These are phyloP conservation scores for Galerucella pusilla DNA, from an alignment of 2,888 invertebrate species.

Conservation along the genomic window DNA sequence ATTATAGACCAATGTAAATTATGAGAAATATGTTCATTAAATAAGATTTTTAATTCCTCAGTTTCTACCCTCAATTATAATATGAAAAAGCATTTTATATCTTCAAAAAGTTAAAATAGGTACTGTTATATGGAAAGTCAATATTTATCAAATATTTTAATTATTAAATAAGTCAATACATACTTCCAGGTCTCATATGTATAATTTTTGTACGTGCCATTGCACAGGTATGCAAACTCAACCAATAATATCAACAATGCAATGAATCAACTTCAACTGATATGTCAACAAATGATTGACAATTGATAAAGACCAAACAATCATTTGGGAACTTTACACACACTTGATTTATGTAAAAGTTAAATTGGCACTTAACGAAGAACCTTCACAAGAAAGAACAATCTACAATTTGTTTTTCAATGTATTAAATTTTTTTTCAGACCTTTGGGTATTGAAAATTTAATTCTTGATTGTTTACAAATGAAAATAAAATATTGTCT, in stretches of 20 bases:
- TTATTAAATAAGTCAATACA: constrained; percentile 34
- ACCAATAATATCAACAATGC: neutral
- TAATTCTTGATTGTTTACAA: too few species aligned
- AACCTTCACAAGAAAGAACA: too few species aligned
- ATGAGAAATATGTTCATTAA: neutral
- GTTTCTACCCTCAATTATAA: too few species aligned
- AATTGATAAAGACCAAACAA: neutral
- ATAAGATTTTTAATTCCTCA: neutral
- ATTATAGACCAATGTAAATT: neutral
- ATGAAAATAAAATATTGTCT: too few species aligned
- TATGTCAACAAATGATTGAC: neutral
- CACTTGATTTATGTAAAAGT: neutral
- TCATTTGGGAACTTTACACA: neutral
- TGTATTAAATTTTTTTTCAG: too few species aligned
- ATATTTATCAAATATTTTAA: neutral
- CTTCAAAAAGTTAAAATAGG: neutral
- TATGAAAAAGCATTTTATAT: neutral
- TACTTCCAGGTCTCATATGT: constrained; percentile 48
- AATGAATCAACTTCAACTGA: neutral
- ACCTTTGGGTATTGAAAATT: too few species aligned
- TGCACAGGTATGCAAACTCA: constrained; percentile 2
- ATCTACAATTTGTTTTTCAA: too few species aligned
- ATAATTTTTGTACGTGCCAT: constrained; percentile 53
- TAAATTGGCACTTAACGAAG: neutral
- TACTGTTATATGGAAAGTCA: neutral